Evolutionary conservation across 2,797 vertebrate species (phyloP).

Genomic region (Falco peregrinus): DNA sequence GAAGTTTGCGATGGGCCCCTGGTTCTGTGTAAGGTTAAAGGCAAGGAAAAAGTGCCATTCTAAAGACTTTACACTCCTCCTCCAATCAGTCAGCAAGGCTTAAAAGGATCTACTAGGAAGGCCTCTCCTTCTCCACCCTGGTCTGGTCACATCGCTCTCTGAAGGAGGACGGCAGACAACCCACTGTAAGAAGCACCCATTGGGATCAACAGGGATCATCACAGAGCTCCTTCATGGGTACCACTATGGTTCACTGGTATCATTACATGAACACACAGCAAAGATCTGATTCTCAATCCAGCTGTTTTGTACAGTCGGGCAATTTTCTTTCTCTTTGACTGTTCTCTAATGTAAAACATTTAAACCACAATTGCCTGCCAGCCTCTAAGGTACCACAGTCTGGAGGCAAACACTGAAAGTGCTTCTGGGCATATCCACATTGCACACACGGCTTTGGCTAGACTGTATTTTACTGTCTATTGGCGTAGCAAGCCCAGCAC

Average conservation of each 20-base stretch:
- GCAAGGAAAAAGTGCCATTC: neutral
- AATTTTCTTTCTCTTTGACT: neutral
- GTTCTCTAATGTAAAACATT: neutral
- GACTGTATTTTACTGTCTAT: neutral
- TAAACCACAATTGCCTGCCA: neutral
- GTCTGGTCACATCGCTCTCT: neutral
- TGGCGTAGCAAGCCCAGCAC: neutral
- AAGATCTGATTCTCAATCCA: neutral
- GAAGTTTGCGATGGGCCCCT: neutral
- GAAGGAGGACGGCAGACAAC: neutral
- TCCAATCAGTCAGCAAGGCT: neutral
- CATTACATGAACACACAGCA: neutral
- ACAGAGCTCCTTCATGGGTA: neutral
- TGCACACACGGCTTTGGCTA: neutral
- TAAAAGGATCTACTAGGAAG: neutral
- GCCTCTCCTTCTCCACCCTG: neutral
- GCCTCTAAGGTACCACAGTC: neutral
- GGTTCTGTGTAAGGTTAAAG: neutral
- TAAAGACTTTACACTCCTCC: neutral
- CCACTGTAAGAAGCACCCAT: neutral
- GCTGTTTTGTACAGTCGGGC: neutral
- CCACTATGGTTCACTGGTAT: neutral
- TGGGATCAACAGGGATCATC: neutral
- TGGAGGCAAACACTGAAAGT: neutral
- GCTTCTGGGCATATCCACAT: neutral